Percentiles rank a stretch among this genome's conserved stretches.
Conservation (phyloP, 2,888 invertebrate genomes). For the Coelogynopora nodosa region DNA sequence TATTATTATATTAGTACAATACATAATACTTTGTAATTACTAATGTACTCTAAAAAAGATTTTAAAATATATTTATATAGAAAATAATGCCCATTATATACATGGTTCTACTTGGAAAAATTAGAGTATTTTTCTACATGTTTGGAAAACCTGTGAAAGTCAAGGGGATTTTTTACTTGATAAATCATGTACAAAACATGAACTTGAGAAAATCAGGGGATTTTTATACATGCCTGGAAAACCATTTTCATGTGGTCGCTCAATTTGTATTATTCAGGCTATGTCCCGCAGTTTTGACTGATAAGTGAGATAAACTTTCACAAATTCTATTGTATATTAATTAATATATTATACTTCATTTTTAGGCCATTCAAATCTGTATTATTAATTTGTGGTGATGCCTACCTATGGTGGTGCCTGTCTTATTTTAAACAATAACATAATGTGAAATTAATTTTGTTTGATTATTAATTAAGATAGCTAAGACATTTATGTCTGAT, state of each 20-base stretch:
- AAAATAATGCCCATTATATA: no score
- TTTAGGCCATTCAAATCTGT: not conserved
- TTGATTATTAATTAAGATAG: not conserved
- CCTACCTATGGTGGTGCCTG: not conserved
- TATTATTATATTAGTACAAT: no score
- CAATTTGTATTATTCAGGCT: not conserved
- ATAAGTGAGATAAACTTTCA: not conserved
- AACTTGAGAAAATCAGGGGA: not conserved
- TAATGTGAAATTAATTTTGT: not conserved
- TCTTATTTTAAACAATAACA: not conserved
- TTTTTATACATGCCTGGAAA: not conserved
- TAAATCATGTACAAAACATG: not conserved
- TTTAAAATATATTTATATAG: no score
- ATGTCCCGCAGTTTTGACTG: not conserved
- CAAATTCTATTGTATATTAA: not conserved
- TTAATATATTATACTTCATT: not conserved
- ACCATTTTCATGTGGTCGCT: not conserved
- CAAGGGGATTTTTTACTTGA: not conserved
- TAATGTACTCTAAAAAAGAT: no score
- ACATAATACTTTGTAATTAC: no score
- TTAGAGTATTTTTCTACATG: not conserved
- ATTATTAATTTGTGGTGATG: not conserved
- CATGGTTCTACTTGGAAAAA: not conserved
- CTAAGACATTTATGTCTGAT: not conserved
- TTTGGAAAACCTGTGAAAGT: not conserved